A percentile compares a stretch with the other conserved stretches of the same genome.
phyloP scores from a whole-genome alignment of 2,888 invertebrate genomes.

The Willowsia nigromaculata region DNA sequence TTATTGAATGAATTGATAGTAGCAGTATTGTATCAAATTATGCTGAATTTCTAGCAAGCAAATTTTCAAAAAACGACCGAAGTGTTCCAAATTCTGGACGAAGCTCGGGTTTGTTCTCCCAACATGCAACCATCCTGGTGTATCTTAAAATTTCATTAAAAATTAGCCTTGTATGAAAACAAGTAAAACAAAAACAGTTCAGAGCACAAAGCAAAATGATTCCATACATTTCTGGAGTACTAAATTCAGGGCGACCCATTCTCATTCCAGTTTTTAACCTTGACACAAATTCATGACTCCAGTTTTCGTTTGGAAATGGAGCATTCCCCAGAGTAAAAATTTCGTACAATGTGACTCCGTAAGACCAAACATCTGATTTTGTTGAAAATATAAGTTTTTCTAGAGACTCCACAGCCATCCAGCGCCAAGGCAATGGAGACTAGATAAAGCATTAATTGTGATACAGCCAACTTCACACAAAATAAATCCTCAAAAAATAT shows the following conservation, averaged over 20 bases:
- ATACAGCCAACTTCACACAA: too few relatives aligned
- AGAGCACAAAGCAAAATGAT: too few relatives aligned
- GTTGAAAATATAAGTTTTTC: slow-evolving; percentile 45
- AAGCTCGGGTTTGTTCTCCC: too few relatives aligned
- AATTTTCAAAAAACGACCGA: too few relatives aligned
- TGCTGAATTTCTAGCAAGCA: too few relatives aligned
- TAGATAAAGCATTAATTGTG: too few relatives aligned
- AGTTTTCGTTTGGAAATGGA: slow-evolving; percentile 64
- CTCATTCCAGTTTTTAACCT: slow-evolving; percentile 52
- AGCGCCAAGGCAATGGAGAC: slow-evolving; percentile 65
- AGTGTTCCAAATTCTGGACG: slow-evolving; percentile 15
- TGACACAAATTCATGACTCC: slow-evolving; percentile 25
- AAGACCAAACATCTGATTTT: slow-evolving; percentile 61
- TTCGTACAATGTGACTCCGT: slow-evolving; percentile 49
- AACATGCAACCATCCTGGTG: neutral
- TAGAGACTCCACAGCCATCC: slow-evolving; percentile 72
- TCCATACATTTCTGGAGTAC: neutral
- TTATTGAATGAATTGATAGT: too few relatives aligned
- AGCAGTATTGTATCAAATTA: too few relatives aligned
- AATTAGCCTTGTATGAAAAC: too few relatives aligned
- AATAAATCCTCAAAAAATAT: neutral
- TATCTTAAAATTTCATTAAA: too few relatives aligned
- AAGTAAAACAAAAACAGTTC: too few relatives aligned
- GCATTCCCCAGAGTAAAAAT: slow-evolving; percentile 60
- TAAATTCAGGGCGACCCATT: slow-evolving; percentile 50